Base-by-base conservation (phyloP, 2,113 vertebrate genomes). In the Mirza zaza region DNA sequence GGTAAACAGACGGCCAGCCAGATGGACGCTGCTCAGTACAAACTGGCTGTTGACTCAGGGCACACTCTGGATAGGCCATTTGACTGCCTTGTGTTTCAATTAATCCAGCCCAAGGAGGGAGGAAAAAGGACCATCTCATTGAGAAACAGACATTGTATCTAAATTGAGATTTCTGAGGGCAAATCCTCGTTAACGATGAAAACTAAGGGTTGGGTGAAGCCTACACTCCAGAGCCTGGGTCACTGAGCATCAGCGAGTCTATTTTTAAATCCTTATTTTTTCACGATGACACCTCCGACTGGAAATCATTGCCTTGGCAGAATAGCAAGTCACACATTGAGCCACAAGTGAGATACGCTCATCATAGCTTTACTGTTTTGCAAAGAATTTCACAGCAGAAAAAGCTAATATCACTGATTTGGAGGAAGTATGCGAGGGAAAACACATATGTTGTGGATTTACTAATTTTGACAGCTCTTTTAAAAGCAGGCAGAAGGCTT, bases 361-460 rank as follows among this genome's bases (percentile, higher is more conserved):
- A 97, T 97, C 57, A 29, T 6, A 94, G 90, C 48, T 93, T 96
- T 82, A 90, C 57, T 68, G 7, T 97, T 98, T 96, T 52, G 68
- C 55, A 96, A 95, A 79, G 63, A 80, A 85, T 96, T 98, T 97
- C 93, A 25, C 4, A 45, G 93, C 7, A 42, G 36, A 80, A 93
- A 89, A 87, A 97, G 95, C 50, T 95, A 65, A 76, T 57, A 36
- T 90, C 12, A 61, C 17, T 85, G 87, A 97, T 91, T 90, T n/a
- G 11, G 42, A 86, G 77, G 77, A 88, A 83, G 48, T 70, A 25
- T 36, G 10, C 27, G 63, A 80, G 76, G 70, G 36, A 71, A 87
- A 76, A 18, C 90, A 70, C 6, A 25, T 39, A 76, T 68, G 57
- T 83, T 36, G 61, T 87, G 85, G 48, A 95, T 11, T 84, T 92